phyloP scores from a whole-genome alignment of 2,113 vertebrate genomes.

The Telmatochromis bifrenatus region DNA sequence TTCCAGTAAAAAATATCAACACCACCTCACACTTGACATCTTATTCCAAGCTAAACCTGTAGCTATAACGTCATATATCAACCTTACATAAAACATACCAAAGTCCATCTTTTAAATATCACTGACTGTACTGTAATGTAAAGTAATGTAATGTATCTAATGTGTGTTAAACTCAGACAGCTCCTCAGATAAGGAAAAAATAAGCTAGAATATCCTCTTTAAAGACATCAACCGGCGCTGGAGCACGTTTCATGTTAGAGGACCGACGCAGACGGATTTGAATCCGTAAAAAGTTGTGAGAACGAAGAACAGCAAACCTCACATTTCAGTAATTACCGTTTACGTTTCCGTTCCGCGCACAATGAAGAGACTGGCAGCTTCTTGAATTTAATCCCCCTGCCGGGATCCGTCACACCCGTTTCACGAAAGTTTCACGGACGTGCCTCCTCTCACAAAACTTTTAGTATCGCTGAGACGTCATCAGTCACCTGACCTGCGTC shows the following conservation, averaged over 20 bases:
- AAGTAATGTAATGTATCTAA: neutral
- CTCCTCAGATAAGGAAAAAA: neutral
- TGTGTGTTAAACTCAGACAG: neutral
- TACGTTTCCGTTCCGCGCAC: neutral
- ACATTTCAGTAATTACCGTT: neutral
- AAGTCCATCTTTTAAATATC: neutral
- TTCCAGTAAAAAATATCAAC: neutral
- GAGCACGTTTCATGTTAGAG: neutral
- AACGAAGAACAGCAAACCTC: rapidly evolving
- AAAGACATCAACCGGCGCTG: neutral
- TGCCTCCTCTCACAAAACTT: neutral
- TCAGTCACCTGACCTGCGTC: slow-evolving; percentile 35
- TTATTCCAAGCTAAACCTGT: neutral
- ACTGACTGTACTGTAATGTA: neutral
- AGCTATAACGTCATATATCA: neutral
- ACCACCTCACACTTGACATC: neutral
- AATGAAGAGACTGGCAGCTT: neutral
- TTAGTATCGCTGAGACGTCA: slow-evolving; percentile 17
- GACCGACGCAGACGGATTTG: neutral
- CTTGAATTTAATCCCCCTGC: neutral
- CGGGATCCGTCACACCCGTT: neutral
- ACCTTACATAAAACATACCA: neutral
- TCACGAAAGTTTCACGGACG: neutral
- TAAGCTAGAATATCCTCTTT: neutral
- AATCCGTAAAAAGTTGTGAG: neutral